Evolutionary conservation across 1,140 invertebrate species (phyloP).

Genomic region (Teleopsis dalmanni): DNA sequence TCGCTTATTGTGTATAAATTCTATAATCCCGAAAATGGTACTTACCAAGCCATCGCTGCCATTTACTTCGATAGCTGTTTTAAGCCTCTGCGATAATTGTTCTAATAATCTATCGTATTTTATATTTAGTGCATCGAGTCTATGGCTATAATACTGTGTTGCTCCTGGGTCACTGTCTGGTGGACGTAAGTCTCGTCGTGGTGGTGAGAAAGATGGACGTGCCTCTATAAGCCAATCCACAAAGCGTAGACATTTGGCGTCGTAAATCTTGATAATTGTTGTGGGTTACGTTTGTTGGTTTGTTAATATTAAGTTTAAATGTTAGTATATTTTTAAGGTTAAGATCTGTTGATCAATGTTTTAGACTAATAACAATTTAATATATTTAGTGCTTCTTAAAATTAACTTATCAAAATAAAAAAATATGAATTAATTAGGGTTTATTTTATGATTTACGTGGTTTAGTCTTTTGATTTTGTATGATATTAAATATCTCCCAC

Average conservation of each 20-base stretch:
- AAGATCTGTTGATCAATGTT: no score
- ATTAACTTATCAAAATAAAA: no score
- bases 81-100: slow-evolving; percentile 59
- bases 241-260: slow-evolving; percentile 72
- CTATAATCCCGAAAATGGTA: no score
- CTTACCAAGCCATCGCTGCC: slow-evolving; percentile 55
- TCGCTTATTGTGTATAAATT: no score
- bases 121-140: slow-evolving; percentile 74
- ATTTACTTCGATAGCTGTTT: slow-evolving; percentile 44
- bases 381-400: no score
- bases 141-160: slow-evolving; percentile 71
- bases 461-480: no score
- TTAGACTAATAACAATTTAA: no score
- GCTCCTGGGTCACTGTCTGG: slow-evolving; percentile 48
- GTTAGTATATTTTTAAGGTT: slow-evolving; percentile 16
- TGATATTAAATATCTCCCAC: no score
- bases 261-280: slow-evolving; percentile 57
- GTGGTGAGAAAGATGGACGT: slow-evolving; percentile 41
- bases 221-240: slow-evolving; percentile 74
- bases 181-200: slow-evolving; percentile 39
- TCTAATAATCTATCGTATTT: slow-evolving; percentile 70
- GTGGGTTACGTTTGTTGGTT: slow-evolving; percentile 11
- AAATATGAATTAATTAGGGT: no score
- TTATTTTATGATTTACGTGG: no score
- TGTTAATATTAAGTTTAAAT: slow-evolving; percentile 15